Base-by-base conservation (phyloP, 1,140 invertebrate species). In the Bacillus rossius region DNA sequence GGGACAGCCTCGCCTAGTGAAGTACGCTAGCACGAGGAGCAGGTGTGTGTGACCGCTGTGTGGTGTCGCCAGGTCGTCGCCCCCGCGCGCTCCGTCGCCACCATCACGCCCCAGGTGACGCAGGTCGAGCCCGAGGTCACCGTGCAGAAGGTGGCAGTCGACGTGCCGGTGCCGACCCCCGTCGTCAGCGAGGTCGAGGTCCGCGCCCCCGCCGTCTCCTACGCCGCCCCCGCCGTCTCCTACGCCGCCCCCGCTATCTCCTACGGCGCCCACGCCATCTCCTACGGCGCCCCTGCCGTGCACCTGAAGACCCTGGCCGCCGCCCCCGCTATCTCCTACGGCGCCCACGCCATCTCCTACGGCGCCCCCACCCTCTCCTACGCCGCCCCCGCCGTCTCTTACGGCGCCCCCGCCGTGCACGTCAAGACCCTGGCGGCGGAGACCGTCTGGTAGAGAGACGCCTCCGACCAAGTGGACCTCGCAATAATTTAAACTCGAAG, bases 171-270 rank as follows among this genome's bases (percentile, higher is more conserved):
- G 61, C 61, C 63, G 65, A 61, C 73, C 62, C 48, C 66, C 62
- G 65, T 74, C 63, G 64, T 57, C 22, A 47, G 14, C 14, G 3
- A 57, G 29, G 55, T 57, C 22, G 55, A 57, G 26, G 55, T 57
- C 5, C 55, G 55, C 29, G 23, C 43, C 20, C 43, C 75, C 65
- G 68, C 74, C 62, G 58, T 66, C 38, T 66, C 57, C 10, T 49
- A 61, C 69, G 70, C 67, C 70, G 69, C 62, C 61, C 29, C 29
- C 29, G 71, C 41, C 69, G 29, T 55, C 48, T 69, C 73, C 2
- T 71, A 71, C 19, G 75, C 76, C 61, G 77, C 76, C 19, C 70
- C 73, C 56, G 76, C 76, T 37, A 75, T 77, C 1, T 73, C 77
- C 51, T 7, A 3, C 20, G 72, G 77, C 17, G 77, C 77, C 37